Base-by-base conservation (phyloP, 1,140 invertebrate genomes). In the Hyphantria cunea region DNA sequence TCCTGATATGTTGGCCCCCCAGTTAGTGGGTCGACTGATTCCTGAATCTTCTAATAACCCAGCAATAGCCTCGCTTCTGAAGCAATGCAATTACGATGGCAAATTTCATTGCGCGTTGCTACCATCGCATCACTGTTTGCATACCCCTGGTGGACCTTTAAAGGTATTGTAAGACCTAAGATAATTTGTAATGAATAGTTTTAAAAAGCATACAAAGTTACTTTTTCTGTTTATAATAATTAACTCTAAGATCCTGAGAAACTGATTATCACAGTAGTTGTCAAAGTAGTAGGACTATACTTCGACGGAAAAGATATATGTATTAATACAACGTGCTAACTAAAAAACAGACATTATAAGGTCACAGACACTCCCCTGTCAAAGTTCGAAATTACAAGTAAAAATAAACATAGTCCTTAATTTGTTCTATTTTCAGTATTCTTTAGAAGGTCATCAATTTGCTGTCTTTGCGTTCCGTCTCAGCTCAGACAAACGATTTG, bases 371-470 rank as follows among this genome's bases (percentile, higher is more conserved):
- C n/a, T n/a, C n/a, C n/a, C n/a, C n/a, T n/a, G n/a, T n/a, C n/a
- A n/a, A n/a, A n/a, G 17, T 25, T 5, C 5, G 5, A 25, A 3
- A 25, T 3, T 25, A 25, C 17, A 25, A 25, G 17, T 5, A 5
- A 3, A 25, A 25, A n/a, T n/a, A n/a, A 5, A 25, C 17, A 5
- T 25, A 25, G 5, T 25, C 17, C 17, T 25, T 5, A 25, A 25
- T 3, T 25, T 25, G 17, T 25, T 25, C 17, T 25, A 25, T 25
- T 25, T 25, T 25, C 87, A 97, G 95, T 99, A 99, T 81, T 99
- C 98, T 0, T 85, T 99, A 39, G 98, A 99, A 92, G 98, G 98
- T 1, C 98, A 99, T 92, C 97, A 98, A 76, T 99, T 99, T 89
- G 98, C 98, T 0, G 97, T 99, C 0, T 99, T 99, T 89, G 98